Evolutionary conservation across 2,113 vertebrate genomes (phyloP).

Genomic region (Pachycephala philippinensis): DNA sequence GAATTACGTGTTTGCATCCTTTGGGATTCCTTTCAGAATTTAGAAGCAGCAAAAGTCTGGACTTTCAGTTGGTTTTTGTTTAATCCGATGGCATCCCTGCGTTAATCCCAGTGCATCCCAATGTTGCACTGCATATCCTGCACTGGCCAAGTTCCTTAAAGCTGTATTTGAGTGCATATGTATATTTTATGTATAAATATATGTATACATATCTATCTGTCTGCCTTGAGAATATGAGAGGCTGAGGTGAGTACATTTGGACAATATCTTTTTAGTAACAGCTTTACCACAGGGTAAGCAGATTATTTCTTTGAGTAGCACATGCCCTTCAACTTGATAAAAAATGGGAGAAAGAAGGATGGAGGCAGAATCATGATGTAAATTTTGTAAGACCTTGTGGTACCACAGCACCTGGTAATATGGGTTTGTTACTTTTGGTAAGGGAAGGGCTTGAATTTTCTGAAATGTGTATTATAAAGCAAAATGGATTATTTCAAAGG

Average conservation of each 20-base stretch:
- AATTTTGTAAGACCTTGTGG: neutral
- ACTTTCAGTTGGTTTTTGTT: neutral
- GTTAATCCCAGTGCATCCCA: no score
- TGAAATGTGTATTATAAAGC: neutral
- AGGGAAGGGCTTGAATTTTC: neutral
- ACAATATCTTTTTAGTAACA: neutral
- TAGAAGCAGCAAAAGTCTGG: neutral
- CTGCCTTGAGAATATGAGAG: neutral
- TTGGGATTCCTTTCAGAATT: neutral
- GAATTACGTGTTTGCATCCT: neutral
- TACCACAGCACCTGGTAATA: neutral
- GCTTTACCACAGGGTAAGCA: neutral
- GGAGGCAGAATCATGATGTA: neutral
- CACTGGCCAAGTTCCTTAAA: neutral
- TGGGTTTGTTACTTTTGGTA: neutral
- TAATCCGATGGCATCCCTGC: neutral
- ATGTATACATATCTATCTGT: neutral
- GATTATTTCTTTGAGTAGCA: neutral
- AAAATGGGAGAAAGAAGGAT: neutral
- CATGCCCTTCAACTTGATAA: neutral
- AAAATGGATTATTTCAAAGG: neutral
- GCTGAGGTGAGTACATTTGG: neutral
- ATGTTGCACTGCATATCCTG: neutral
- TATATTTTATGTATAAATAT: neutral
- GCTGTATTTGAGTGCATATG: neutral